Evolutionary conservation across 2,888 invertebrate genomes (phyloP), one percentile per base, ranked within the genome.

Genomic region (Macroteleia sp.): DNA sequence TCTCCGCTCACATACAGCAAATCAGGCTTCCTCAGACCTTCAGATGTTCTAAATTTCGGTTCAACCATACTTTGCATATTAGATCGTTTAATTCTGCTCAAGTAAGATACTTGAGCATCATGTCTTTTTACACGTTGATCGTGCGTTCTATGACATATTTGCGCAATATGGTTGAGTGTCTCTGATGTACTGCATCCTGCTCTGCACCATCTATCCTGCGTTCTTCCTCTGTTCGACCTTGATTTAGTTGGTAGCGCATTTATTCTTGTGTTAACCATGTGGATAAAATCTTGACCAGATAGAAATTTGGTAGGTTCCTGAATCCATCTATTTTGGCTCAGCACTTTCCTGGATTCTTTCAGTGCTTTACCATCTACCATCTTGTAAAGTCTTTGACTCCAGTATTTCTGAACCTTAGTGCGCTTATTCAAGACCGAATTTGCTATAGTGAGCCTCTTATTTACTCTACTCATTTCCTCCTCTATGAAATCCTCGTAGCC

Each of bases 141-240:
- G 67, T 91, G 88, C 0, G 89, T 90, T 17, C 88, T 30, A 16
- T 73, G 62, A 73, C 89, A 89, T 16, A 74, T 69, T 46, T 90
- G 90, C 20, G 86, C 78, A 14, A 86, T 62, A 41, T 89, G 89
- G 34, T 86, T 85, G 19, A 86, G 79, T 0, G 89, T 88, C 75
- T 89, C 88, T 19, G 59, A 56, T 0, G 75, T 74, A 62, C 39
- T 50, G 76, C 88, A 89, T 8, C 87, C 87, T 1, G 86, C 88
- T 36, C 88, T 81, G 46, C 80, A 80, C 12, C 8, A 4, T 20
- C 30, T 9, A 32, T 80, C 48, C 0, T 14, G 16, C 1, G 5
- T 46, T 1, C 83, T 34, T 0, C 88, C 88, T 39, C 88, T 78
- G 3, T 83, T 76, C 0, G 81, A 83, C 28, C 88, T 48, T 0